phyloP scores from a whole-genome alignment of 2,113 vertebrate genomes.

The Aramus guarauna region DNA sequence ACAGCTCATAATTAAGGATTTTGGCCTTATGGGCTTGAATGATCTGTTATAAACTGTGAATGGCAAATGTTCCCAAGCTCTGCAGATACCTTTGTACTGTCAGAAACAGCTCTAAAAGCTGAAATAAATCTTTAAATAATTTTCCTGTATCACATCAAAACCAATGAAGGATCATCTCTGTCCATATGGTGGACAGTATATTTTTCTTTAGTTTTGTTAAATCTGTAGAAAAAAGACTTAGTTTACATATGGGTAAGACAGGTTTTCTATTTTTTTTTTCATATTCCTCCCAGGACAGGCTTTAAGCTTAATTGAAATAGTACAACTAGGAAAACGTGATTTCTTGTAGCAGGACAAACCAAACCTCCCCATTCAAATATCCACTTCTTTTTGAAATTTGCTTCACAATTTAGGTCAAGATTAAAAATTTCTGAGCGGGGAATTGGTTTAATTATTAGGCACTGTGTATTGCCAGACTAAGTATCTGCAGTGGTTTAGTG shows the following conservation, averaged over 20 bases:
- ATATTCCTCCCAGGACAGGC: background rate
- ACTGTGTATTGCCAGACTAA: background rate
- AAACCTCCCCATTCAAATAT: background rate
- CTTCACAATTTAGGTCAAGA: background rate
- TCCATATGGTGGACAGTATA: background rate
- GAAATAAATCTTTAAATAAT: background rate
- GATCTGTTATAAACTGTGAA: background rate
- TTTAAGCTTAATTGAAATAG: background rate
- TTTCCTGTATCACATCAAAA: background rate
- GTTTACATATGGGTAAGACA: background rate
- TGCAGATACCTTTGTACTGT: background rate
- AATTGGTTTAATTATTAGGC: background rate
- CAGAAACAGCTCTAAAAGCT: background rate
- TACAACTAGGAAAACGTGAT: background rate
- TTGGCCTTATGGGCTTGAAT: background rate
- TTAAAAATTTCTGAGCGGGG: background rate
- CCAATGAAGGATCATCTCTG: background rate
- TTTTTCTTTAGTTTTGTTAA: background rate
- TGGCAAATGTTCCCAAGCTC: background rate
- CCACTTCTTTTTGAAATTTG: background rate
- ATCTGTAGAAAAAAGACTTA: background rate
- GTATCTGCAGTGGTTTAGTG: background rate
- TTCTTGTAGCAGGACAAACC: background rate
- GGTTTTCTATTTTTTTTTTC: background rate
- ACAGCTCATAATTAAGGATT: background rate